Base-by-base conservation (phyloP, 2,888 invertebrate species). In the Belgica antarctica region DNA sequence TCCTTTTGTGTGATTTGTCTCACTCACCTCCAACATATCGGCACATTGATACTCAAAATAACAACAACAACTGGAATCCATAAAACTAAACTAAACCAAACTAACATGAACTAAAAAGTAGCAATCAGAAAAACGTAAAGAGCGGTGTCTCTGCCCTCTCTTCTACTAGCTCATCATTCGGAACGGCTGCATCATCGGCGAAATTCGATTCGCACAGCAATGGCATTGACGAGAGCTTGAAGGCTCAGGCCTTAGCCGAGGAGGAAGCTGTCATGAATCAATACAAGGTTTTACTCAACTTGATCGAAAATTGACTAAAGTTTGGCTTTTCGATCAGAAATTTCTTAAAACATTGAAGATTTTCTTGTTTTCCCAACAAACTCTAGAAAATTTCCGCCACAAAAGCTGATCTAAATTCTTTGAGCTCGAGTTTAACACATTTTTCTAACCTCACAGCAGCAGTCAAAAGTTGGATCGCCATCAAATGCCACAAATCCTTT, bases 181-280 rank as follows among this genome's bases (percentile, higher is more conserved):
- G 93, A 73, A 87, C 89, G 76, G 91, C 89, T 71, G 91, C 89
- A 69, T 87, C 87, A 61, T 89, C 89, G 70, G 84, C 87, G 31
- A 86, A 88, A 69, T 85, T 89, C 73, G 88, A 89, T 76, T 79
- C 83, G 78, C 81, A 82, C 74, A 83, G 87, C 72, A 89, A 89
- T 76, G 89, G 89, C 70, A 89, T 94, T 72, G 94, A 94, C 77
- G 96, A 96, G 77, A 87, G 87, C 70, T 83, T 95, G 71, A 88
- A 89, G 77, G 88, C 90, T 75, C 90, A 93, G 79, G 92, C 89
- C 41, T 81, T 99, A 72, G 96, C 96, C 27, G 96, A 98, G 78
- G 98, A 99, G 79, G 96, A 96, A 79, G 94, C 94, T 25, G 92
- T 92, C 70, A 89, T 98, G 86, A 95, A 92, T 81, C 92, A 94